These are phyloP conservation scores for Meandrusa payeni DNA, from an alignment of 2,888 invertebrate genomes.

Conservation along the genomic window DNA sequence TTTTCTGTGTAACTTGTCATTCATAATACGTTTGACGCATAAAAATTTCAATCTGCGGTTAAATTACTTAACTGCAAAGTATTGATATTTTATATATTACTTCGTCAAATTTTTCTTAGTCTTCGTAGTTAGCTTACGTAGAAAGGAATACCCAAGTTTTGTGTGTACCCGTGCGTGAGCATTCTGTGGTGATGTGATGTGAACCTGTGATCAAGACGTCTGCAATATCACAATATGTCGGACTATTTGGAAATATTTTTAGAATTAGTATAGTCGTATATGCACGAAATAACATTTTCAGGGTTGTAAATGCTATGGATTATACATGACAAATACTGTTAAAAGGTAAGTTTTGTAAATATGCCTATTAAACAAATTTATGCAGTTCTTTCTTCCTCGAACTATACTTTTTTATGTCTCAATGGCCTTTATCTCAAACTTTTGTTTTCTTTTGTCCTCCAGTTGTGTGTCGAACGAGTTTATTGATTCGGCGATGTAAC, in stretches of 20 bases:
- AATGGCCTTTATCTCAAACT: constrained; percentile 77
- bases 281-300: constrained; percentile 48
- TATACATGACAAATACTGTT: constrained; percentile 58
- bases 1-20: constrained; percentile 20
- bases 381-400: constrained; percentile 50
- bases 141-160: constrained; percentile 57
- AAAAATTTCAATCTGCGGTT: constrained; percentile 24
- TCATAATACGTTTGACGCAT: constrained; percentile 50
- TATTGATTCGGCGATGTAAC: constrained; percentile 51
- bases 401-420: constrained; percentile 76
- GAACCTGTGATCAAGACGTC: constrained; percentile 64
- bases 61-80: neutral
- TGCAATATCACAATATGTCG: constrained; percentile 73
- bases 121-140: constrained; percentile 48
- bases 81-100: too few species aligned
- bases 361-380: constrained; percentile 40
- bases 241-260: constrained; percentile 80
- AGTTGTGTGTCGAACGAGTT: constrained; percentile 64
- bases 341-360: constrained; percentile 50
- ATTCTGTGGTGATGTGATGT: constrained; percentile 33
- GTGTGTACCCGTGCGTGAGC: constrained; percentile 38
- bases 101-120: constrained; percentile 35
- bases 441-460: constrained; percentile 79
- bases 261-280: constrained; percentile 64
- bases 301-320: constrained; percentile 60